phyloP scores from a whole-genome alignment of 37 sponge, comb jelly and placozoan genomes.

The Spongia lamella region DNA sequence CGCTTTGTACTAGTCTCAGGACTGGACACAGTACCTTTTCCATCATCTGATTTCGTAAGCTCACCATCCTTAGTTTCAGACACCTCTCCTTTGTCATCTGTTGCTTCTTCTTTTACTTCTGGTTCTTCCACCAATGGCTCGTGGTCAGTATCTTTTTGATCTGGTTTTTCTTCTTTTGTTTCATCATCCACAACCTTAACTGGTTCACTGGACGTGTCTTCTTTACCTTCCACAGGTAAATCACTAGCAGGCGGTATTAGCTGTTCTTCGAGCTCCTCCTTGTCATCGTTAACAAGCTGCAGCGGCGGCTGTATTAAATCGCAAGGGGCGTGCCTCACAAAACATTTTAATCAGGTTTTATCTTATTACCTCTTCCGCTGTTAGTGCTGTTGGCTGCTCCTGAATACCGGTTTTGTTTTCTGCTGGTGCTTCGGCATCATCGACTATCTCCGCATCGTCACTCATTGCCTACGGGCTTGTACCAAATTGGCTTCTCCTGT shows the following conservation, averaged over 20 bases:
- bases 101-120: not conserved
- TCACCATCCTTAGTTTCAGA: not conserved
- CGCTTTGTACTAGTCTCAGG: not conserved
- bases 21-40: not conserved
- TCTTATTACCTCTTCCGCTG: not conserved
- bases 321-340: too few relatives aligned
- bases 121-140: not conserved
- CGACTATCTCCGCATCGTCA: too few relatives aligned
- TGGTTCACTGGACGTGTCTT: not conserved
- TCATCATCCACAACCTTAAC: not conserved
- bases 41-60: not conserved
- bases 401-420: not conserved
- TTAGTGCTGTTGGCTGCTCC: not conserved
- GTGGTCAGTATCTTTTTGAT: not conserved
- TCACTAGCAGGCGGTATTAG: not conserved
- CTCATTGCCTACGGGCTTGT: too few relatives aligned
- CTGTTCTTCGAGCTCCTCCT: not conserved
- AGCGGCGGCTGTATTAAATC: not conserved
- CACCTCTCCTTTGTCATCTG: not conserved
- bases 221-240: not conserved
- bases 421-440: not conserved
- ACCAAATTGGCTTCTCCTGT: too few relatives aligned
- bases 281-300: not conserved
- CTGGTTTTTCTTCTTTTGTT: not conserved
- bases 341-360: not conserved